phyloP scores from a whole-genome alignment of 1,140 invertebrate species.

The Drosophila paulistorum region DNA sequence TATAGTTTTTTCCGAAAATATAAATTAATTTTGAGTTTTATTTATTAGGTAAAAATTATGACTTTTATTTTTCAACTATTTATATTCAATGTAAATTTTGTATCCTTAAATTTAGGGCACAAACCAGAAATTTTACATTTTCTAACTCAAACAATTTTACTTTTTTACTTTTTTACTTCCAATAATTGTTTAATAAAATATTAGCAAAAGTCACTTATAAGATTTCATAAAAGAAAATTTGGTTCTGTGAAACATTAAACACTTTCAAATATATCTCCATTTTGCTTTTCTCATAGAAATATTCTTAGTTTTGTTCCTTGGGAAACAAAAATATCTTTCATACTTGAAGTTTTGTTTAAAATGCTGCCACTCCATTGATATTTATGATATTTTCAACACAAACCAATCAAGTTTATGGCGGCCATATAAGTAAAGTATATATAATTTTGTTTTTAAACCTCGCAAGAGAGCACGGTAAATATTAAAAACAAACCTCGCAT shows the following conservation, averaged over 20 bases:
- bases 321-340: neutral
- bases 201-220: too few species aligned
- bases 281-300: neutral
- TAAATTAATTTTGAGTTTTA: too few species aligned
- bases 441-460: slow-evolving; percentile 49
- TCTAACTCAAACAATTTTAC: too few species aligned
- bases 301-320: neutral
- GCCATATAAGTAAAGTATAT: slow-evolving; percentile 41
- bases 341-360: neutral
- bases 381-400: slow-evolving; percentile 74
- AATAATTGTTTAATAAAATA: too few species aligned
- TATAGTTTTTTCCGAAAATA: too few species aligned
- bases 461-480: slow-evolving; percentile 25
- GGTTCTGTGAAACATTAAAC: neutral
- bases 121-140: too few species aligned
- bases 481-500: slow-evolving; percentile 51
- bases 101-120: too few species aligned
- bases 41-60: too few species aligned
- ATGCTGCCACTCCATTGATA: slow-evolving; percentile 19
- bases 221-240: too few species aligned
- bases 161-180: too few species aligned
- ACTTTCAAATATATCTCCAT: neutral
- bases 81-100: too few species aligned
- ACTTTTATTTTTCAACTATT: too few species aligned
- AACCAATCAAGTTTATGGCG: slow-evolving; percentile 68